A percentile compares a stretch with the other conserved stretches of the same genome.
phyloP scores from a whole-genome alignment of 2,888 invertebrate genomes.

The Drosophila formosana region DNA sequence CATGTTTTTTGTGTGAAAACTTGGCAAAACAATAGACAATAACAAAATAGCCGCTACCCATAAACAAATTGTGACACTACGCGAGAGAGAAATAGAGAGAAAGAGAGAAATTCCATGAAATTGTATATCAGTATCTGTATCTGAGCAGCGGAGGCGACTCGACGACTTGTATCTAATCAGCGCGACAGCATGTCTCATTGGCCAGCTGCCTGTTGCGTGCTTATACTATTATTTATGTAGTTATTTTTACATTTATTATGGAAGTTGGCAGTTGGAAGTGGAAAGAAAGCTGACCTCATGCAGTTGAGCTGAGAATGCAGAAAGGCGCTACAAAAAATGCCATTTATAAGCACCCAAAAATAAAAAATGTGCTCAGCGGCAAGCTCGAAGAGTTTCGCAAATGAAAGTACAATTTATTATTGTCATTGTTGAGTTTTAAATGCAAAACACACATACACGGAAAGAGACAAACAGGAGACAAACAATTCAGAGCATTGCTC shows the following conservation, averaged over 20 bases:
- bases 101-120: conserved; percentile 45
- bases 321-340: conserved; percentile 34
- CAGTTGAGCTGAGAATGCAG: conserved; percentile 50
- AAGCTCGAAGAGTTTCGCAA: conserved; percentile 43
- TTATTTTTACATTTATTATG: conserved; percentile 56
- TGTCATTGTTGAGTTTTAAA: conserved; percentile 55
- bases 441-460: conserved; percentile 37
- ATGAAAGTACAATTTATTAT: conserved; percentile 65
- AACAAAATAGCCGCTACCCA: conserved; percentile 50
- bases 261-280: conserved; percentile 42
- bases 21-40: conserved; percentile 53
- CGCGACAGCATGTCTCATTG: conserved; percentile 67
- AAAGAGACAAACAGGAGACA: conserved; percentile 35
- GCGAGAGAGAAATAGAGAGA: conserved; percentile 23
- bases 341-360: conserved; percentile 56
- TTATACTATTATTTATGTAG: conserved; percentile 53
- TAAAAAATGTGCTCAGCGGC: conserved; percentile 27
- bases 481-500: conserved; percentile 55
- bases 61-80: conserved; percentile 43
- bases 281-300: conserved; percentile 67
- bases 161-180: conserved; percentile 69
- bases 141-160: conserved; percentile 24
- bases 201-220: conserved; percentile 57
- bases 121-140: conserved; percentile 38
- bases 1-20: conserved; percentile 40